A percentile compares a stretch with the other conserved stretches of the same genome.
Conservation (phyloP, 2,888 invertebrate species). For the Eupeodes luniger region DNA sequence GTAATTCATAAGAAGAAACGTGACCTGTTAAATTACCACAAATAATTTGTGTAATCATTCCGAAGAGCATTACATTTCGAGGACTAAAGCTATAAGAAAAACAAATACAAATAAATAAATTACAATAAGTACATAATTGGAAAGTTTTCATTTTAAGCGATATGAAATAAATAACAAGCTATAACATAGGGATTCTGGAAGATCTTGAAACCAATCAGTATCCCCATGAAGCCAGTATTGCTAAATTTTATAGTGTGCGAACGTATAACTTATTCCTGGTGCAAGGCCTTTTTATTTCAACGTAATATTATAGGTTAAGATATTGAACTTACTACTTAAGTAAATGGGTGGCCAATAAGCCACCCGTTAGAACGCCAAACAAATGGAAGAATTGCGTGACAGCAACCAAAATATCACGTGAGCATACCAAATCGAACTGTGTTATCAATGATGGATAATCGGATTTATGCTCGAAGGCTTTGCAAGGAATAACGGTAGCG, state of each 20-base stretch:
- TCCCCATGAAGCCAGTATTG: constrained; percentile 32
- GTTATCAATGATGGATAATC: constrained; percentile 83
- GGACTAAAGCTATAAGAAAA: constrained; percentile 83
- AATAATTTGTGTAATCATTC: constrained; percentile 84
- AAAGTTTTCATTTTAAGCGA: constrained; percentile 20
- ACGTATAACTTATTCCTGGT: constrained; percentile 67
- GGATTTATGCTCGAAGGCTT: constrained; percentile 82
- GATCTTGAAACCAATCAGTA: constrained; percentile 22
- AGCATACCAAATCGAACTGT: constrained; percentile 85
- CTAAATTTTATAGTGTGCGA: constrained; percentile 38
- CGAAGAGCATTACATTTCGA: constrained; percentile 83
- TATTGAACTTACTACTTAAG: constrained; percentile 82
- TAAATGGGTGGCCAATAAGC: constrained; percentile 83
- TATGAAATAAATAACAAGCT: not conserved
- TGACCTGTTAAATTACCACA: constrained; percentile 84
- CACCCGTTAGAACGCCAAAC: constrained; percentile 85
- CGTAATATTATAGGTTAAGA: not conserved
- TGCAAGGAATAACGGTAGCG: constrained; percentile 83
- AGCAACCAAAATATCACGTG: constrained; percentile 84
- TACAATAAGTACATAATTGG: constrained; percentile 18
- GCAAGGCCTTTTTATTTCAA: constrained; percentile 46
- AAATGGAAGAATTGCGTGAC: constrained; percentile 85
- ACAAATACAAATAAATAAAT: not conserved
- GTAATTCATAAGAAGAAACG: constrained; percentile 83
- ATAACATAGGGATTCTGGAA: constrained; percentile 38